phyloP scores from a whole-genome alignment of 2,888 invertebrate species.

The Dyspetes luteomarginatus region DNA sequence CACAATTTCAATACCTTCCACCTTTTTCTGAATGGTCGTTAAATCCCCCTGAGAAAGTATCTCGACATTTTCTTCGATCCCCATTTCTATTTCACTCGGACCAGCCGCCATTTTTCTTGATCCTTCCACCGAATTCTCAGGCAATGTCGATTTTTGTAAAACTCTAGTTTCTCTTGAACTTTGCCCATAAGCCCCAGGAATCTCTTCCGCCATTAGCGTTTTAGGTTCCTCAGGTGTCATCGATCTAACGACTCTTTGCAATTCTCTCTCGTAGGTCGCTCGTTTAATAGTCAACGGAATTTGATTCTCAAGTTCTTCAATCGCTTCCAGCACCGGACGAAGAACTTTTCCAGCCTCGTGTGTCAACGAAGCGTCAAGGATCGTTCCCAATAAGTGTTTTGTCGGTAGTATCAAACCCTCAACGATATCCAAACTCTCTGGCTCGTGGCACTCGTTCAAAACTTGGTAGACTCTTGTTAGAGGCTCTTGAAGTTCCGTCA shows the following conservation, averaged over 20 bases:
- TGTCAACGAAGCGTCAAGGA: conserved; percentile 68
- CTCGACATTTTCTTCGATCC: background rate
- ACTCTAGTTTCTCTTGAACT: background rate
- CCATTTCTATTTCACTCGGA: conserved; percentile 4
- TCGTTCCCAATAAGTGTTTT: conserved; percentile 70
- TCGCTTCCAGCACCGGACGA: conserved; percentile 70
- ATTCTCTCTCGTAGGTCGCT: conserved; percentile 71
- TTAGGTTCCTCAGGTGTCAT: conserved; percentile 66
- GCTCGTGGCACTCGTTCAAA: conserved; percentile 70
- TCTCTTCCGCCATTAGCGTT: conserved; percentile 37
- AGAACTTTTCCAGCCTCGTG: conserved; percentile 67
- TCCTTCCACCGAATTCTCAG: background rate
- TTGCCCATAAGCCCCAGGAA: background rate
- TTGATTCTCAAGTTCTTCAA: conserved; percentile 76
- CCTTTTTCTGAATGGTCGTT: background rate
- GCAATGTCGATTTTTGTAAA: background rate
- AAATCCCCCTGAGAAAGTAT: background rate
- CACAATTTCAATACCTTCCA: background rate
- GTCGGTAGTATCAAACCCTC: conserved; percentile 72
- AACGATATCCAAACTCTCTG: conserved; percentile 70
- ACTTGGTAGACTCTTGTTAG: conserved; percentile 69
- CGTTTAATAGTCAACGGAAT: conserved; percentile 75
- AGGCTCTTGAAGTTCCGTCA: conserved; percentile 73
- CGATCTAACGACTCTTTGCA: conserved; percentile 70
- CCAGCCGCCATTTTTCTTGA: background rate